These are phyloP conservation scores for Peromyscus melanophrys DNA, from an alignment of 2,797 vertebrate genomes.

Conservation along the genomic window DNA sequence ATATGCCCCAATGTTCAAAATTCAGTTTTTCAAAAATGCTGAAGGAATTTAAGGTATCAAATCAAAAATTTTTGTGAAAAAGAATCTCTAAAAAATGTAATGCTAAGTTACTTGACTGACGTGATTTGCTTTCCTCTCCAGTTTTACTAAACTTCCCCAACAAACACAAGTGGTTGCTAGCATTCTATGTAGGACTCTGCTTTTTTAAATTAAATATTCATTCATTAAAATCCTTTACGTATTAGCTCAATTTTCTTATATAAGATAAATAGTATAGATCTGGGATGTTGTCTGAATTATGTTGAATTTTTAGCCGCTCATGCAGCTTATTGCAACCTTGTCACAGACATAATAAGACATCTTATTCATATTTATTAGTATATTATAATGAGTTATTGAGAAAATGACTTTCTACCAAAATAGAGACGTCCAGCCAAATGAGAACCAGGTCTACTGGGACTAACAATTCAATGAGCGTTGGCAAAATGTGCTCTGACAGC, in stretches of 20 bases:
- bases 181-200: neutral
- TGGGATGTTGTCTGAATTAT: neutral
- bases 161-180: neutral
- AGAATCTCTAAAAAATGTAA: neutral
- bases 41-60: neutral
- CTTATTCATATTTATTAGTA: constrained; percentile 57
- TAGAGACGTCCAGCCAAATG: constrained; percentile 37
- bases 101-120: neutral
- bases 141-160: neutral
- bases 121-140: neutral
- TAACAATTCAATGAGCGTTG: constrained; percentile 35
- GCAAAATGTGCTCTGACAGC: constrained; percentile 52
- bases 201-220: neutral
- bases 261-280: neutral
- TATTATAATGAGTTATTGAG: constrained; percentile 53
- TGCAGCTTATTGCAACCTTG: constrained; percentile 2
- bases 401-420: constrained; percentile 63
- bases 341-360: constrained; percentile 29
- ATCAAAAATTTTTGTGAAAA: neutral
- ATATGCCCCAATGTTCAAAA: neutral
- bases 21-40: constrained; percentile 40
- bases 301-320: neutral
- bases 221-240: neutral
- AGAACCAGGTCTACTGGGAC: constrained; percentile 5
- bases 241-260: neutral